Base-by-base conservation (phyloP, 2,113 vertebrate species). In the Xiphophorus hellerii region DNA sequence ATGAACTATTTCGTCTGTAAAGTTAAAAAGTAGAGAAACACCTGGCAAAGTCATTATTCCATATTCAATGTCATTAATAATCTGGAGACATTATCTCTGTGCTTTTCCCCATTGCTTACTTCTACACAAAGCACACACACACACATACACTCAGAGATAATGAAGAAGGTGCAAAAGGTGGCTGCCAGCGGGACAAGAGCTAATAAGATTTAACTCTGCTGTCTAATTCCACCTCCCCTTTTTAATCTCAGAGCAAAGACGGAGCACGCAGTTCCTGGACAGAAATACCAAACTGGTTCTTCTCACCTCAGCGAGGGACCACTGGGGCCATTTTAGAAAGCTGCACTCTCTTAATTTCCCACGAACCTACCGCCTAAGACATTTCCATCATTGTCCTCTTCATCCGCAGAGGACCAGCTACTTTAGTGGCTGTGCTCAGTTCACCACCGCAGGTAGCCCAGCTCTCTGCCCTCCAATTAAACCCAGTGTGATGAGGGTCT, bases 161-260 rank as follows among this genome's bases (percentile, higher is more conserved):
- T 28, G 25, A 79, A 77, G 70, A 39, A 35, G 1, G 79, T n/a
- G 64, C 58, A 79, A 72, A 84, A 35, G 74, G 87, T 82, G 82
- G 85, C 81, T 82, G 82, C 84, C 62, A 72, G 42, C 72, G 79
- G 77, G 84, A 90, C 75, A 82, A 20, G 33, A 62, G 78, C 75
- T 92, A 90, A 92, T 90, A 86, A 89, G 86, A 90, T 89, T 90
- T 72, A 81, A 89, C 54, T 77, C 78, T 72, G 66, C 65, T 12
- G 22, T 87, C 91, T 89, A 91, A 88, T 92, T 93, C 85, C 73
- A 87, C 69, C 84, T 83, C 42, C 77, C 77, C 77, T 84, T 83
- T 88, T 78, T 66, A 73, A 66, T 77, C 86, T 84, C 67, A 31
- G 62, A 83, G 86, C 78, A 60, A 31, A 81, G 76, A 86, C 62